Evolutionary conservation across 64 coral and sea anemone genomes (phyloP).

Genomic region (Dendronephthya gigantea): DNA sequence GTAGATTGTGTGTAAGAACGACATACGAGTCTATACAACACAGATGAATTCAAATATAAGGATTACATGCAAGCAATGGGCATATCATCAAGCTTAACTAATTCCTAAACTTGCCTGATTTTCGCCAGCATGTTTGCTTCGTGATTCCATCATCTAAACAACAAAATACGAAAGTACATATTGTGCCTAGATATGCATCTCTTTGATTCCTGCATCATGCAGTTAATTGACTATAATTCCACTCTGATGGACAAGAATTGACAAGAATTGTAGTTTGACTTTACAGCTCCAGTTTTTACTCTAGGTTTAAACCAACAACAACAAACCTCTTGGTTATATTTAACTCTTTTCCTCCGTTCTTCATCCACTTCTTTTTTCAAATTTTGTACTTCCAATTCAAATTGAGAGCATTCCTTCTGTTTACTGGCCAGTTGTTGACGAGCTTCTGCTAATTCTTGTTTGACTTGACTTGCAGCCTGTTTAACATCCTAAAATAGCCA

Average conservation of each 20-base stretch:
- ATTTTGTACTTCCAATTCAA: background rate
- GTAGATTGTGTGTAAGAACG: conserved; percentile 83
- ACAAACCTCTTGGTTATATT: background rate
- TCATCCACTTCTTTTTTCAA: background rate
- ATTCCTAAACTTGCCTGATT: background rate
- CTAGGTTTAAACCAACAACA: too few species aligned
- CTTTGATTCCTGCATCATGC: too few species aligned
- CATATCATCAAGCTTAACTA: background rate
- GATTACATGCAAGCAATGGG: background rate
- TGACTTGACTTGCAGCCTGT: background rate
- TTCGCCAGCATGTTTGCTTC: background rate
- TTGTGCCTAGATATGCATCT: too few species aligned
- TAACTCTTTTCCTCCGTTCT: background rate
- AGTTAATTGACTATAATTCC: too few species aligned
- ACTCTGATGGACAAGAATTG: too few species aligned
- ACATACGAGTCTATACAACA: conserved; percentile 39
- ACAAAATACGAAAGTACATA: background rate
- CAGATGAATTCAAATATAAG: background rate
- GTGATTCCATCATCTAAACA: background rate
- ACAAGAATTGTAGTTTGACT: too few species aligned
- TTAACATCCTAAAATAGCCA: background rate
- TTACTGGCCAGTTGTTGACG: background rate
- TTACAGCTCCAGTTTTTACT: too few species aligned
- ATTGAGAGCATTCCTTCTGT: background rate
- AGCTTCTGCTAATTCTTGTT: background rate